Conservation (phyloP, 2,797 vertebrate genomes). For the Bryconaethiops microstoma region DNA sequence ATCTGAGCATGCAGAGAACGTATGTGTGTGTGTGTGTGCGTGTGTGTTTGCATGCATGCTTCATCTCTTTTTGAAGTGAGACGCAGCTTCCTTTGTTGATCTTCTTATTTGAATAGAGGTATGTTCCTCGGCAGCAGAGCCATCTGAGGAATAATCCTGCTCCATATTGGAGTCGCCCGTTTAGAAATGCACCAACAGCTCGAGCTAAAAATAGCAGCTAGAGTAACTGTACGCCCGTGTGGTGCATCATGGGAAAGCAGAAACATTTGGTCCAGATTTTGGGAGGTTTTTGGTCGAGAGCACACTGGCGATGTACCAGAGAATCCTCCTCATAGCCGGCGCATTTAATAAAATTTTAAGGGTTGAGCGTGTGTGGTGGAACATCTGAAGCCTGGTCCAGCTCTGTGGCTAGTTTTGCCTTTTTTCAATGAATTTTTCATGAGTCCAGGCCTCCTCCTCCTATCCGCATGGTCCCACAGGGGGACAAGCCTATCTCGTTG, state of each 20-base stretch:
- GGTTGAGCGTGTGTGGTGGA: neutral
- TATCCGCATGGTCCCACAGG: slow-evolving; percentile 36
- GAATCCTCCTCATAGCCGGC: neutral
- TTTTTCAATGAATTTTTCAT: slow-evolving; percentile 56
- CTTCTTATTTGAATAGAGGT: slow-evolving; percentile 28
- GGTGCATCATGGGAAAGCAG: slow-evolving; percentile 44
- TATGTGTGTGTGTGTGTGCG: too few relatives aligned
- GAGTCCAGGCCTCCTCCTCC: slow-evolving; percentile 35
- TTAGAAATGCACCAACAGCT: slow-evolving; percentile 56
- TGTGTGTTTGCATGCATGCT: neutral
- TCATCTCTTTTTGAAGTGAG: slow-evolving; percentile 25
- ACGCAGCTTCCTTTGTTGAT: slow-evolving; percentile 7
- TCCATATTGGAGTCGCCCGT: slow-evolving; percentile 41
- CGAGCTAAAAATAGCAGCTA: slow-evolving; percentile 56
- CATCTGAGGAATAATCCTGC: slow-evolving; percentile 50
- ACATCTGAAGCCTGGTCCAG: slow-evolving; percentile 15
- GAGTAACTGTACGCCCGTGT: slow-evolving; percentile 48
- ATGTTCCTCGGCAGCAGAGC: slow-evolving; percentile 5
- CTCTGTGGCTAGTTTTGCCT: slow-evolving; percentile 30
- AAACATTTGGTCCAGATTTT: slow-evolving; percentile 50
- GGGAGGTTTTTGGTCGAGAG: slow-evolving; percentile 33
- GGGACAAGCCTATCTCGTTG: slow-evolving; percentile 48
- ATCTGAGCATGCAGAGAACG: slow-evolving; percentile 25
- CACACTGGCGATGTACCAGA: neutral
- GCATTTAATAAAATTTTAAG: neutral